Conservation (phyloP, 2,113 vertebrate genomes). For the Heloderma charlesbogerti region DNA sequence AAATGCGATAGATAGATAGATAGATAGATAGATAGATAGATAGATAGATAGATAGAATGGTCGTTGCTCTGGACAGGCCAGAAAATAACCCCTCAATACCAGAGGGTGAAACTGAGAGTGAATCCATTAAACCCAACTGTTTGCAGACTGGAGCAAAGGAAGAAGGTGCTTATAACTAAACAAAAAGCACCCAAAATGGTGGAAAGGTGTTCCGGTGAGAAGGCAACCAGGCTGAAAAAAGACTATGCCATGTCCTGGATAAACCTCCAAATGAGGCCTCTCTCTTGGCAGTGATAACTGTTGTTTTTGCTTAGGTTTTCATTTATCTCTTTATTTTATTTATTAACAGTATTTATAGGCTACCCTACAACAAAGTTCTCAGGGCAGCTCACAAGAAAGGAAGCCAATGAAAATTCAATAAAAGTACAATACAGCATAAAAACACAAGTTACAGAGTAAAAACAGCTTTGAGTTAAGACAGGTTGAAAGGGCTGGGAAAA, state of each 20-base stretch:
- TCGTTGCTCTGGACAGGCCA: background rate
- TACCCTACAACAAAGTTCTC: background rate
- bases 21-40: background rate
- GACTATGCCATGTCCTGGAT: background rate
- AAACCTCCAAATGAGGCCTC: background rate
- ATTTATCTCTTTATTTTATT: background rate
- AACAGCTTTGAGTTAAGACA: background rate
- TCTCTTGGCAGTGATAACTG: background rate
- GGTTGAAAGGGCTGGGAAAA: background rate
- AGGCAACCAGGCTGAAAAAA: background rate
- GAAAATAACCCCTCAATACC: background rate
- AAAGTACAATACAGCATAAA: background rate
- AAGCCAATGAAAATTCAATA: background rate
- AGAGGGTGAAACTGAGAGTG: background rate
- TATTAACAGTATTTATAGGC: background rate
- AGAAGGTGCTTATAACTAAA: background rate
- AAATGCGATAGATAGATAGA: too few relatives aligned
- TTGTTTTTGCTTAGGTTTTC: background rate
- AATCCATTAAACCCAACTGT: background rate
- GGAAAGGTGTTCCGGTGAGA: background rate
- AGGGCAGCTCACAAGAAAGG: background rate
- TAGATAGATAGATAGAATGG: background rate
- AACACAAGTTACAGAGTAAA: background rate
- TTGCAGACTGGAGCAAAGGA: background rate
- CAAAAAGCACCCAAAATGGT: background rate